Evolutionary conservation across 2,888 invertebrate genomes (phyloP).

Genomic region (Pocota personata): DNA sequence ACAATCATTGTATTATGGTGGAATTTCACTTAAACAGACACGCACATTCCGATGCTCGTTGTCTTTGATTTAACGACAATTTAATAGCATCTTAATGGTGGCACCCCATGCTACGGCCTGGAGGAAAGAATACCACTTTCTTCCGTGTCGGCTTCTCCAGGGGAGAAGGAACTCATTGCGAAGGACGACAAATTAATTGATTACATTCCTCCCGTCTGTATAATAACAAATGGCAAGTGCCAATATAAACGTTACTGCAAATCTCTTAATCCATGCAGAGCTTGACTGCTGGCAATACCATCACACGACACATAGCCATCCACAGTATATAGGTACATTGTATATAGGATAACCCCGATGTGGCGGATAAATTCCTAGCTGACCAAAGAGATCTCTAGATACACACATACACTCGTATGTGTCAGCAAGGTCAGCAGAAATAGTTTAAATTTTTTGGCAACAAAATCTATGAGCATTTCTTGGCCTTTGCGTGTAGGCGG

Average conservation of each 20-base stretch:
- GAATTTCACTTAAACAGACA: not conserved
- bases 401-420: not conserved
- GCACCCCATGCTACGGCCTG: not conserved
- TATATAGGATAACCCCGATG: too few species aligned
- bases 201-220: not conserved
- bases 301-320: not conserved
- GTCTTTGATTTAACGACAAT: constrained; percentile 11
- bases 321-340: not conserved
- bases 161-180: too few species aligned
- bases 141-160: not conserved
- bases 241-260: not conserved
- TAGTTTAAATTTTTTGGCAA: not conserved
- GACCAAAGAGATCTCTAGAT: not conserved
- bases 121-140: not conserved
- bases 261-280: constrained; percentile 13
- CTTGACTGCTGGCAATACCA: not conserved
- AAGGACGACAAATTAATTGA: constrained; percentile 19
- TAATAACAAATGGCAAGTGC: constrained; percentile 9
- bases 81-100: constrained; percentile 20
- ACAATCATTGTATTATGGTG: not conserved
- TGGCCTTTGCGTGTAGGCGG: not conserved
- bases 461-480: not conserved
- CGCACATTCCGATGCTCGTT: not conserved
- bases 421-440: not conserved
- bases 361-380: not conserved